Evolutionary conservation across 2,888 invertebrate species (phyloP).

Genomic region (Zeuzera pyrina): DNA sequence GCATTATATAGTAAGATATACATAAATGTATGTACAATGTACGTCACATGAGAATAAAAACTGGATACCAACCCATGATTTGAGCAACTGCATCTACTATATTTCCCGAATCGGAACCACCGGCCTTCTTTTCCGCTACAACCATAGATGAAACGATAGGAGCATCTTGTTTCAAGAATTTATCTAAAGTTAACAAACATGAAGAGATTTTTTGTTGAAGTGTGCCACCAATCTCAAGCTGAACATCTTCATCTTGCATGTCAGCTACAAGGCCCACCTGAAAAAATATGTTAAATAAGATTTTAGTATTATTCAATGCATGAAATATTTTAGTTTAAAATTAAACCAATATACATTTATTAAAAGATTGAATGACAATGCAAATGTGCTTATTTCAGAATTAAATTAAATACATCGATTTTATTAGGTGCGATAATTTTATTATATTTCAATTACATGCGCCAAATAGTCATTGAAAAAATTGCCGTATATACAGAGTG

Average conservation of each 20-base stretch:
- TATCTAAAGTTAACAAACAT: conserved; percentile 82
- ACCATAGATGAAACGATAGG: conserved; percentile 88
- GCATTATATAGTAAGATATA: too few species aligned
- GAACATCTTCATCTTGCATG: conserved; percentile 78
- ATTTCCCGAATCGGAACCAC: conserved; percentile 74
- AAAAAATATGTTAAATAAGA: neutral
- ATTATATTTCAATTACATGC: too few species aligned
- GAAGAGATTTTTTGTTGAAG: conserved; percentile 89
- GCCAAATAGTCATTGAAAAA: too few species aligned
- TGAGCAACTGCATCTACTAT: conserved; percentile 82
- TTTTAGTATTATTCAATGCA: neutral
- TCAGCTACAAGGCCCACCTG: conserved; percentile 85
- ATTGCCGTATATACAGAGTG: too few species aligned
- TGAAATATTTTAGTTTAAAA: neutral
- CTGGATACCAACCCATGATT: conserved; percentile 67
- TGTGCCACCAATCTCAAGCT: conserved; percentile 83
- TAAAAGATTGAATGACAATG: neutral
- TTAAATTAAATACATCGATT: too few species aligned
- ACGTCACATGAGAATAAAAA: too few species aligned
- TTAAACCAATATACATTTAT: neutral
- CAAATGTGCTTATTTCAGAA: too few species aligned
- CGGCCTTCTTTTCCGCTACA: conserved; percentile 85
- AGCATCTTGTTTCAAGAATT: conserved; percentile 79
- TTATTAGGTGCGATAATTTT: too few species aligned
- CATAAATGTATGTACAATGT: too few species aligned